Evolutionary conservation across 2,888 invertebrate genomes (phyloP).

Genomic region (Zonitis immaculata): DNA sequence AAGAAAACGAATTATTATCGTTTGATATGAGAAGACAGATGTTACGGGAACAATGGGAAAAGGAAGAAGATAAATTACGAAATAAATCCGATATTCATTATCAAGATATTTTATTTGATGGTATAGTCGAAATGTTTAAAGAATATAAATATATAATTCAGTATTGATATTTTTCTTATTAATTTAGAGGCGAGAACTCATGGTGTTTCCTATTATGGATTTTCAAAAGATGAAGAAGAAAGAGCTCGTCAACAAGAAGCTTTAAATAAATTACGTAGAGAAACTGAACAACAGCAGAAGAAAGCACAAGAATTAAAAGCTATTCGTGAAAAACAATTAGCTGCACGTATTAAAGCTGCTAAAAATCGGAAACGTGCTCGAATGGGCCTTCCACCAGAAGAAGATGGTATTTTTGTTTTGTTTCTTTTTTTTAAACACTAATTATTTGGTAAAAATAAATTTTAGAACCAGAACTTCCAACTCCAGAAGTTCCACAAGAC

Average conservation of each 20-base stretch:
- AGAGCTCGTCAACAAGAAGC: constrained; percentile 77
- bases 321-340: constrained; percentile 62
- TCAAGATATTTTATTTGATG: constrained; percentile 85
- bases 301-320: constrained; percentile 58
- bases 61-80: constrained; percentile 69
- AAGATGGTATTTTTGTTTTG: constrained; percentile 47
- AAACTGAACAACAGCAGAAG: constrained; percentile 65
- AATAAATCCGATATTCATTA: constrained; percentile 80
- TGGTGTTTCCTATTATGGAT: constrained; percentile 88
- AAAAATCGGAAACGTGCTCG: constrained; percentile 67
- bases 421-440: neutral
- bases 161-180: too few species aligned
- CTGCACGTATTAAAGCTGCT: constrained; percentile 68
- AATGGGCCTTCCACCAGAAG: constrained; percentile 66
- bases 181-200: constrained; percentile 84
- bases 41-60: constrained; percentile 81
- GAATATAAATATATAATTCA: too few species aligned
- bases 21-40: constrained; percentile 60
- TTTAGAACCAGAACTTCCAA: constrained; percentile 23
- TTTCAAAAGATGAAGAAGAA: constrained; percentile 79
- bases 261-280: constrained; percentile 63
- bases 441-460: constrained; percentile 9
- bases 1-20: constrained; percentile 49
- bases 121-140: too few species aligned
- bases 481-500: constrained; percentile 29